phyloP scores from a whole-genome alignment of 2,113 vertebrate species.

The Dasyornis broadbenti region DNA sequence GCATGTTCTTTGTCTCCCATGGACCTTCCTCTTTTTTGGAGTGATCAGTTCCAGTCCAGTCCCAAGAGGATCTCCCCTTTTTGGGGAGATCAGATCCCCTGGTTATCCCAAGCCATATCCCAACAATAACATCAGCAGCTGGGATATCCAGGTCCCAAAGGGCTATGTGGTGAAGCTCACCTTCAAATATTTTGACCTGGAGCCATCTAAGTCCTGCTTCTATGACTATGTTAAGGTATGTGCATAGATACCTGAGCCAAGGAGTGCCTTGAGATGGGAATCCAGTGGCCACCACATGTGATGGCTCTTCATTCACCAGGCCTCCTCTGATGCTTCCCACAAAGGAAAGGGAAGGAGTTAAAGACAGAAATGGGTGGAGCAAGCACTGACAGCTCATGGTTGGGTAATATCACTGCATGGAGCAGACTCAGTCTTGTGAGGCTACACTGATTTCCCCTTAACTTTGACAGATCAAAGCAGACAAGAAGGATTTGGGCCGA shows the following conservation, averaged over 20 bases:
- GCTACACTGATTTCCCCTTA: background rate
- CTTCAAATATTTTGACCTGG: constrained; percentile 87
- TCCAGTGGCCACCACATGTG: background rate
- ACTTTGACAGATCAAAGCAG: constrained; percentile 76
- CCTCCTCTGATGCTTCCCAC: background rate
- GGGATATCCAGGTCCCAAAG: constrained; percentile 77
- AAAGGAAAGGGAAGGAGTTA: background rate
- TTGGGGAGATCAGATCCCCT: constrained; percentile 82
- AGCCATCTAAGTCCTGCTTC: constrained; percentile 80
- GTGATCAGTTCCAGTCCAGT: background rate
- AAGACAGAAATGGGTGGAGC: background rate
- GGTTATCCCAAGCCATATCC: constrained; percentile 84
- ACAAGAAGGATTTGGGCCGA: constrained; percentile 76
- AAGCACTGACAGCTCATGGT: background rate
- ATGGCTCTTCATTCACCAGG: background rate
- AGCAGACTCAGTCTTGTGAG: rapidly evolving
- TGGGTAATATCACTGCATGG: background rate
- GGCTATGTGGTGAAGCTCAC: constrained; percentile 84
- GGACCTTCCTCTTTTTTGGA: background rate
- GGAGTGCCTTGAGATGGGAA: background rate
- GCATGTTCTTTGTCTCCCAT: constrained; percentile 6
- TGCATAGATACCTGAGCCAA: background rate
- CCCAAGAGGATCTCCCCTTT: constrained; percentile 12
- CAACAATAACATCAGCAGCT: constrained; percentile 69
- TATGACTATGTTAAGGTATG: constrained; percentile 89